Evolutionary conservation across 2,888 invertebrate species (phyloP), one percentile per base, ranked within the genome.

Genomic region (Bombyx huttoni): DNA sequence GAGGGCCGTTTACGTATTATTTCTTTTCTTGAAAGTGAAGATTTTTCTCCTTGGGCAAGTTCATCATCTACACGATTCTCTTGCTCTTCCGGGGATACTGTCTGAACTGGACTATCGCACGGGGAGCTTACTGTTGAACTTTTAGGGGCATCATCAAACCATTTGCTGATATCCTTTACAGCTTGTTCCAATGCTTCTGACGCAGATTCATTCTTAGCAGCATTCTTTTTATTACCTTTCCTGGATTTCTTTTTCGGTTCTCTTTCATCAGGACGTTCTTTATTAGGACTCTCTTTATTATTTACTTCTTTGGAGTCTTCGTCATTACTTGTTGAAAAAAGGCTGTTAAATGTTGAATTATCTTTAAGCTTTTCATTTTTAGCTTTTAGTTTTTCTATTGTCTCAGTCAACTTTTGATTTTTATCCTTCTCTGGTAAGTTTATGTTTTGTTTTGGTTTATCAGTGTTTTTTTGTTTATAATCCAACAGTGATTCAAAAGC

Each of bases 161-260:
- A 96, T 67, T 95, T 95, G 72, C 94, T 96, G 47, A 96, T 95
- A 72, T 96, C 96, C 90, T 96, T 94, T 0, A 94, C 87, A 13
- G 94, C 94, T 82, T 94, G 93, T 59, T 89, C 87, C 51, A 87
- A 66, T 40, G 84, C 88, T 67, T 87, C 81, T 48, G 91, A 90
- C 34, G 91, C 91, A 14, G 89, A 89, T 66, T 90, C 90, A 61
- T 89, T 91, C 62, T 89, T 90, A 48, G 84, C 86, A 8, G 81
- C 71, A 63, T 75, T 83, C 62, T 89, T 89, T 59, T 82, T 88
- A n/a, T 71, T 70, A 13, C 67, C 68, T 65, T 80, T 86, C 57
- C 84, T 88, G 49, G 56, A 56, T 50, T 61, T 68, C 51, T 67
- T 61, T 62, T 81, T 85, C 45, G 60, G 62, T 50, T 64, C 72